These are phyloP conservation scores for Scartelaos histophorus DNA, from an alignment of 2,113 vertebrate species.

Conservation along the genomic window DNA sequence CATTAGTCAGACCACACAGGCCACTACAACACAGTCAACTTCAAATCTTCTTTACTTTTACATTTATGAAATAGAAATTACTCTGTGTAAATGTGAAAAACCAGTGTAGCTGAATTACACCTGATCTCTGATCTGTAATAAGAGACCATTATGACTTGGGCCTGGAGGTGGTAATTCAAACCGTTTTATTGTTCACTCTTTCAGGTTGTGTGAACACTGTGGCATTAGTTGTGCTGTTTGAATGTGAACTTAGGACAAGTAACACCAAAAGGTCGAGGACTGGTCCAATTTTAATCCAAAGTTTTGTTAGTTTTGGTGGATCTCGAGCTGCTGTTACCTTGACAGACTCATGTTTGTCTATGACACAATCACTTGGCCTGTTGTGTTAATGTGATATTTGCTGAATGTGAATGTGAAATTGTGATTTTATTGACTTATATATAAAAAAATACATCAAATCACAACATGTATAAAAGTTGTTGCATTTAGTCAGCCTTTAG, in stretches of 20 bases:
- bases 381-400: not conserved
- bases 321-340: constrained; percentile 3
- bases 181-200: not conserved
- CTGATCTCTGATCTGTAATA: constrained; percentile 3
- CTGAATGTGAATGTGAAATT: too few species aligned
- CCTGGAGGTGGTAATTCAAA: constrained; percentile 8
- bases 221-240: not conserved
- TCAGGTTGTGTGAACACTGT: constrained; percentile 2
- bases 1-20: not conserved
- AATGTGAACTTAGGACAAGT: constrained; percentile 4
- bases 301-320: too few species aligned
- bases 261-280: constrained; percentile 5
- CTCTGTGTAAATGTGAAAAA: not conserved
- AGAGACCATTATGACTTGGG: not conserved
- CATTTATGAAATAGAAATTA: not conserved
- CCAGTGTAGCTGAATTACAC: not conserved
- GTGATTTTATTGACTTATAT: too few species aligned
- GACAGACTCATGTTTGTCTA: constrained; percentile 1
- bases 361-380: not conserved
- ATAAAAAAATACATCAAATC: too few species aligned
- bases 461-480: too few species aligned
- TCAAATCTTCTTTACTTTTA: not conserved
- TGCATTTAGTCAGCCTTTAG: too few species aligned
- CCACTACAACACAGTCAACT: not conserved
- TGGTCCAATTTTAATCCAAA: not conserved